Base-by-base conservation (phyloP, 2,797 vertebrate species). In the Ispidina lecontei region DNA sequence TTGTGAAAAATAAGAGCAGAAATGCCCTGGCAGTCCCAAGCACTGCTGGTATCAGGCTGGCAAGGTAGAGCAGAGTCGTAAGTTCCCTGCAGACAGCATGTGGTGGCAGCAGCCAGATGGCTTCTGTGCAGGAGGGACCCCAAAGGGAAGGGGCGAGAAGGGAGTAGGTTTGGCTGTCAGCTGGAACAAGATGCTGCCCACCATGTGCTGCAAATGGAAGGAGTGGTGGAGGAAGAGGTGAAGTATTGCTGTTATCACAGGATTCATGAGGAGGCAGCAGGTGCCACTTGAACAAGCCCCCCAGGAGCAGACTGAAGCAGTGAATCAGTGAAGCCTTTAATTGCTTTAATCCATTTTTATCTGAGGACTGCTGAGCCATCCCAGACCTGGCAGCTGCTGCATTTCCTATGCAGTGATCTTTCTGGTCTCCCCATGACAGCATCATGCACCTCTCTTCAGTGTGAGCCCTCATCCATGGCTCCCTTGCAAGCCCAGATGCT, bases 321-420 rank as follows among this genome's bases (percentile, higher is more conserved):
- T 2, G 17, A 88, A 74, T 60, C 63, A 70, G 41, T 0, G 5
- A 90, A 86, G 76, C 84, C 55, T 92, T 92, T 92, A 93, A 93
- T 91, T 78, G 64, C 78, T 80, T 89, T 94, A 80, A 89, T 87
- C 56, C 14, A 17, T 83, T 92, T 93, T 90, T 71, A 74, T 91
- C 68, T 87, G 79, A 82, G 74, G 62, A 49, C 54, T 2, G 10
- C 69, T 87, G 82, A 91, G 65, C 91, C 39, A 39, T 85, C 82
- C 70, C 39, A 56, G 72, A 39, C 46, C 23, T 80, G 63, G 75
- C 81, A 91, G 72, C 51, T 77, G 58, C 69, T 87, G 54, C 59
- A 8, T 89, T 85, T 65, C 29, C 52, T 41, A 44, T 19, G 75
- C 46, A 74, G 16, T 26, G 37, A 37, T 67, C 15, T 46, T 65